Percentiles rank a stretch among this genome's conserved stretches.
These are phyloP conservation scores for Troglohyphantes excavatus DNA, from an alignment of 2,888 invertebrate species.

Conservation along the genomic window DNA sequence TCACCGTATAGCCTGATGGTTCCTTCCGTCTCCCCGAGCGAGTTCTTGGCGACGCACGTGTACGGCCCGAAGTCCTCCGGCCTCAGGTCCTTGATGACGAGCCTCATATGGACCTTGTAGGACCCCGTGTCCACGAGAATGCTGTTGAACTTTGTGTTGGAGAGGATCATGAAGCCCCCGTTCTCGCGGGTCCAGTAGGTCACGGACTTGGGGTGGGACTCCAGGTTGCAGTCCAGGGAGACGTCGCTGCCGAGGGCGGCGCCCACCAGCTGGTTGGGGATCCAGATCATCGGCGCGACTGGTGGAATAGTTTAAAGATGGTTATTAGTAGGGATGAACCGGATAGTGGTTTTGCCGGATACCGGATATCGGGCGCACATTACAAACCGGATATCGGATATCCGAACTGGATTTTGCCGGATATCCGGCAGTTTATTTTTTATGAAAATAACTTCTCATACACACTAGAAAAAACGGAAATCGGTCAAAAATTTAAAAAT, in stretches of 20 bases:
- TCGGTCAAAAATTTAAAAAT: too few species aligned
- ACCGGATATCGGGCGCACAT: too few species aligned
- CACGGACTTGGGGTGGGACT: conserved; percentile 95
- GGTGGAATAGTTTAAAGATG: conserved; percentile 81
- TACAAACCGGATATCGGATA: too few species aligned
- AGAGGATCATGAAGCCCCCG: conserved; percentile 92
- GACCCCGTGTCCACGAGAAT: conserved; percentile 83
- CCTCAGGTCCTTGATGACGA: conserved; percentile 91
- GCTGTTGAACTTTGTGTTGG: conserved; percentile 91
- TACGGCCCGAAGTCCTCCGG: conserved; percentile 94
- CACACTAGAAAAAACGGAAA: too few species aligned
- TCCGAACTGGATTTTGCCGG: too few species aligned
- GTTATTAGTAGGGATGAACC: neutral
- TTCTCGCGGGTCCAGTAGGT: conserved; percentile 91
- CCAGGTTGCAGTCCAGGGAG: conserved; percentile 95
- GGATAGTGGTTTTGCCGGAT: too few species aligned
- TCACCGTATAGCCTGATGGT: conserved; percentile 91
- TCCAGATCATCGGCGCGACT: conserved; percentile 98
- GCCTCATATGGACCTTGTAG: conserved; percentile 94
- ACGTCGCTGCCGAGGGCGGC: conserved; percentile 95
- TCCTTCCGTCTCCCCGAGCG: conserved; percentile 95
- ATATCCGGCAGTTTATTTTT: too few species aligned
- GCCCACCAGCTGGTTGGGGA: conserved; percentile 95
- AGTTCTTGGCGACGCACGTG: conserved; percentile 96
- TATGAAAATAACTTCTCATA: too few species aligned